Conservation (phyloP, 2,888 invertebrate species). For the Ormyrus thymus region DNA sequence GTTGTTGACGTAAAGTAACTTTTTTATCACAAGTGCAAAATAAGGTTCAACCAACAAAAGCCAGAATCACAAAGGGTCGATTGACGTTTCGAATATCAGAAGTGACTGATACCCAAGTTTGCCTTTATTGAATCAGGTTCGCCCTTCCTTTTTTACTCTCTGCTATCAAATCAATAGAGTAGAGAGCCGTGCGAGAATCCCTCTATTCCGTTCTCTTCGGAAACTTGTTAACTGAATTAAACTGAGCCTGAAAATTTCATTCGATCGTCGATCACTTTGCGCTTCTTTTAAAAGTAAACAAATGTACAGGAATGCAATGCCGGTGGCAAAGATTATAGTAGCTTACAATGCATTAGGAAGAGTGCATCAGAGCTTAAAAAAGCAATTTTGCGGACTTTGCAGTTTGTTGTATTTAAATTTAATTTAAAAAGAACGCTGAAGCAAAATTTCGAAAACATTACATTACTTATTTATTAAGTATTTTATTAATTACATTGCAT, state of each 20-base stretch:
- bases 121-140: neutral
- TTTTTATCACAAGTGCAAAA: neutral
- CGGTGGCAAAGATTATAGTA: too few species aligned
- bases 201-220: neutral
- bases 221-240: conserved; percentile 35
- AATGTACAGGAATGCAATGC: too few species aligned
- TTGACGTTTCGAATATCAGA: conserved; percentile 13
- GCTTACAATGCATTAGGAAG: too few species aligned
- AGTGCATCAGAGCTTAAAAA: too few species aligned
- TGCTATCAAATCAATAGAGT: conserved; percentile 3
- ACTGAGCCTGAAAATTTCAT: conserved; percentile 7
- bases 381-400: too few species aligned
- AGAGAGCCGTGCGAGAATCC: conserved; percentile 2
- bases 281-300: conserved; percentile 23
- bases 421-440: too few species aligned
- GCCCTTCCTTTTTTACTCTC: conserved; percentile 1
- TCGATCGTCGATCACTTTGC: conserved; percentile 9
- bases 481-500: too few species aligned
- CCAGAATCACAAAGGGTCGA: neutral
- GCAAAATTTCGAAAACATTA: too few species aligned
- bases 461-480: too few species aligned
- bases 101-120: conserved; percentile 23
- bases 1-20: too few species aligned
- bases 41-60: neutral
- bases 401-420: too few species aligned